Conservation (phyloP, 92 coral and sea anemone species). For the Virgularia gustaviana region DNA sequence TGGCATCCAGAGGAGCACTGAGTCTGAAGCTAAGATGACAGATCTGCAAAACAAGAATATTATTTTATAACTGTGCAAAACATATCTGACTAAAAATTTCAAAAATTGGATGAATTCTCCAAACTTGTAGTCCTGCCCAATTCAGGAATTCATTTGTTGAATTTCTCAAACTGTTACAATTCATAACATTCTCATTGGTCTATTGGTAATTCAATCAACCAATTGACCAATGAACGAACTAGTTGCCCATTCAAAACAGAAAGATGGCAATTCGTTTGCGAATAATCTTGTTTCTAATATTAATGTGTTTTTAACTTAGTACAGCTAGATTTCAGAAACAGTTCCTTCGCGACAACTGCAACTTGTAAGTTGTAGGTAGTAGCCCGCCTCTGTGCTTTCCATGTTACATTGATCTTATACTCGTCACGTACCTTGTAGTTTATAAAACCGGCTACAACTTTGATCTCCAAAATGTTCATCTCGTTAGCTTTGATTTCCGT, state of each 20-base stretch:
- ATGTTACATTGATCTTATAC: too few species aligned
- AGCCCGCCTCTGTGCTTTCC: not conserved
- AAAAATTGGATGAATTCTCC: not conserved
- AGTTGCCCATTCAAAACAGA: too few species aligned
- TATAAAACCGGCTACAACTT: slow-evolving; percentile 92
- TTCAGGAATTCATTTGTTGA: not conserved
- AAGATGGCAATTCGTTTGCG: too few species aligned
- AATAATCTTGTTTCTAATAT: too few species aligned
- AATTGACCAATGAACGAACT: too few species aligned
- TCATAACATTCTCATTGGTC: not conserved
- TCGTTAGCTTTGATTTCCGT: slow-evolving; percentile 81
- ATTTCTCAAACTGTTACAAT: not conserved
- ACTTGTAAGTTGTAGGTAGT: not conserved
- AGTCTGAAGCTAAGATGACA: slow-evolving; percentile 92
- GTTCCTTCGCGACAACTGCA: too few species aligned
- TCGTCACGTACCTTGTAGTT: slow-evolving; percentile 79
- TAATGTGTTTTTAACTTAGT: too few species aligned
- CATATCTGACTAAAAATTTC: not conserved
- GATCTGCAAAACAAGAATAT: too few species aligned
- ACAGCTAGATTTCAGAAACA: too few species aligned
- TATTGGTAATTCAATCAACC: too few species aligned
- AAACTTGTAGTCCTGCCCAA: not conserved
- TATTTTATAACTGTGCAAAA: not conserved
- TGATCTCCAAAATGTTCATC: slow-evolving; percentile 82
- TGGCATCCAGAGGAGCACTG: slow-evolving; percentile 96